phyloP scores from a whole-genome alignment of 2,797 vertebrate genomes.

The Myotis vivesi region DNA sequence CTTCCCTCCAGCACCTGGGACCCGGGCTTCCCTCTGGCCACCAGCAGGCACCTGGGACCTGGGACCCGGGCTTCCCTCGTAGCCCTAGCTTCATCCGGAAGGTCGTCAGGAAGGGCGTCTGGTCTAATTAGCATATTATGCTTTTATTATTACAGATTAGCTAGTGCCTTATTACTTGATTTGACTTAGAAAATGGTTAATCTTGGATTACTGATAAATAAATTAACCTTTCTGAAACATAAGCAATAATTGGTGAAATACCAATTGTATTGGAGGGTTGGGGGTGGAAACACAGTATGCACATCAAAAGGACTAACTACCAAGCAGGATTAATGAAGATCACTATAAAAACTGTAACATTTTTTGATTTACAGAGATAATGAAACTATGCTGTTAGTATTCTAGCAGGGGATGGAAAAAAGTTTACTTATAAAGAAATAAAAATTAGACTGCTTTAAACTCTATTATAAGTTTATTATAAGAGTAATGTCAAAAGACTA shows the following conservation, averaged over 20 bases:
- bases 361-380: conserved; percentile 5
- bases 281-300: neutral
- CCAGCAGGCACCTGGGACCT: no score
- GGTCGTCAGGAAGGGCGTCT: no score
- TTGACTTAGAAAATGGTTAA: conserved; percentile 28
- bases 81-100: no score
- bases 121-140: no score
- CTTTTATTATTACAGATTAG: neutral
- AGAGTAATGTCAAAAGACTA: neutral
- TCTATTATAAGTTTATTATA: neutral
- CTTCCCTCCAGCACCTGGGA: no score
- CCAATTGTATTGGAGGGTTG: neutral
- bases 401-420: neutral
- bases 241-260: neutral
- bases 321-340: neutral
- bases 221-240: neutral
- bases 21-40: no score
- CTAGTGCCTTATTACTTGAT: neutral
- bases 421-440: neutral
- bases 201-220: conserved; percentile 5
- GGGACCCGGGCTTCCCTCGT: no score
- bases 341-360: neutral
- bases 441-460: neutral
- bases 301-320: neutral
- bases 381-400: neutral